Percentiles rank a stretch among this genome's conserved stretches.
Evolutionary conservation across 2,888 invertebrate genomes (phyloP).

Genomic region (Ophion slaviceki): DNA sequence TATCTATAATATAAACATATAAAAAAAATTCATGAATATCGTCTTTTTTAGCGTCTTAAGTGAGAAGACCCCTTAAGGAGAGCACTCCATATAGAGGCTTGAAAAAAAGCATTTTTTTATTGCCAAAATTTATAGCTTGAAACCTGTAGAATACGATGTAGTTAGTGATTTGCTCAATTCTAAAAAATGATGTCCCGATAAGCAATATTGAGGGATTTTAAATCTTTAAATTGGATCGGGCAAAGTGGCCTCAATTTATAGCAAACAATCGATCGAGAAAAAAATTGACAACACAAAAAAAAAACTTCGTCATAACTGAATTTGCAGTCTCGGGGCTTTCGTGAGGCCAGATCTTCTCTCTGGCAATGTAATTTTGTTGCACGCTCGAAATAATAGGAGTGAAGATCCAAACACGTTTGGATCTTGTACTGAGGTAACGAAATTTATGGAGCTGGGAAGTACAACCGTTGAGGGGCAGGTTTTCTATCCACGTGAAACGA

Average conservation of each 20-base stretch:
- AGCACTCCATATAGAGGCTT: too few relatives aligned
- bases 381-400: neutral
- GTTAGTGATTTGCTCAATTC: too few relatives aligned
- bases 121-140: too few relatives aligned
- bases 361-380: neutral
- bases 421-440: slow-evolving; percentile 4
- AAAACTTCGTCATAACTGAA: slow-evolving; percentile 25
- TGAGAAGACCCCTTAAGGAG: too few relatives aligned
- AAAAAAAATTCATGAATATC: too few relatives aligned
- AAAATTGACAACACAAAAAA: neutral
- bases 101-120: too few relatives aligned
- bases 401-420: slow-evolving; percentile 4
- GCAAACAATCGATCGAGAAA: neutral
- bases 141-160: too few relatives aligned
- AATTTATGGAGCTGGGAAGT: slow-evolving; percentile 57
- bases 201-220: too few relatives aligned
- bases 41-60: too few relatives aligned
- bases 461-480: slow-evolving; percentile 30
- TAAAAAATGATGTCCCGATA: too few relatives aligned
- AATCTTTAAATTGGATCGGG: neutral
- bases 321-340: neutral
- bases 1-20: too few relatives aligned
- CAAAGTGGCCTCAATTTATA: neutral
- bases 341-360: neutral
- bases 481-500: slow-evolving; percentile 30